phyloP scores from a whole-genome alignment of 2,888 invertebrate species.

The Atethmia centrago region DNA sequence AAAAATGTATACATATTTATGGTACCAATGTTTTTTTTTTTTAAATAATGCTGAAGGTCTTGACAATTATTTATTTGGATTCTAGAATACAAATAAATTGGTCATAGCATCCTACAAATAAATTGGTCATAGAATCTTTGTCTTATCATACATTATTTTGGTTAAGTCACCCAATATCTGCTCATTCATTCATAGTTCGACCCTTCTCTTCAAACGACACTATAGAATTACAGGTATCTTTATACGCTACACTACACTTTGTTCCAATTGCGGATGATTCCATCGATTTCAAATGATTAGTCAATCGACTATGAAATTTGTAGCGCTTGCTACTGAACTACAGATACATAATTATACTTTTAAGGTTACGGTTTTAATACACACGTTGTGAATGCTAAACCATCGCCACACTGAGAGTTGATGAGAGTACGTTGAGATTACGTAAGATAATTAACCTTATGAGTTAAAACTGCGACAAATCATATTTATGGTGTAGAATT shows the following conservation, averaged over 20 bases:
- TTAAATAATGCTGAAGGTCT: background rate
- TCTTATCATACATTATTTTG: background rate
- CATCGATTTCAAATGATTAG: constrained; percentile 61
- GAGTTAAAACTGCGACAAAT: background rate
- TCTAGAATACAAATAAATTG: too few relatives aligned
- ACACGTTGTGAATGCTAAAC: background rate
- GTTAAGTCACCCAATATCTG: background rate
- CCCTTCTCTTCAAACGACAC: background rate
- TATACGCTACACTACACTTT: constrained; percentile 33
- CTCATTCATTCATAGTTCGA: constrained; percentile 9
- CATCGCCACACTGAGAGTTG: background rate
- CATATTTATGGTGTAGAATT: background rate
- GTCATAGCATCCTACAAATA: background rate
- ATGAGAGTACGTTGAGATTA: too few relatives aligned
- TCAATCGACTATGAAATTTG: constrained; percentile 65
- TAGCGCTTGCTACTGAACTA: constrained; percentile 24
- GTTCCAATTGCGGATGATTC: constrained; percentile 48
- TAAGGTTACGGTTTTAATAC: background rate
- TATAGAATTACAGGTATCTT: constrained; percentile 16
- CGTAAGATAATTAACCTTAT: background rate
- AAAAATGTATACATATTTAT: background rate
- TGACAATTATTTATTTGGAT: background rate
- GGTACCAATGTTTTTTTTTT: background rate
- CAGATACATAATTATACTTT: background rate
- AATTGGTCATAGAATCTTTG: background rate